These are phyloP conservation scores for Melanotaenia maccullochi DNA, from an alignment of 2,797 vertebrate species.

Conservation along the genomic window DNA sequence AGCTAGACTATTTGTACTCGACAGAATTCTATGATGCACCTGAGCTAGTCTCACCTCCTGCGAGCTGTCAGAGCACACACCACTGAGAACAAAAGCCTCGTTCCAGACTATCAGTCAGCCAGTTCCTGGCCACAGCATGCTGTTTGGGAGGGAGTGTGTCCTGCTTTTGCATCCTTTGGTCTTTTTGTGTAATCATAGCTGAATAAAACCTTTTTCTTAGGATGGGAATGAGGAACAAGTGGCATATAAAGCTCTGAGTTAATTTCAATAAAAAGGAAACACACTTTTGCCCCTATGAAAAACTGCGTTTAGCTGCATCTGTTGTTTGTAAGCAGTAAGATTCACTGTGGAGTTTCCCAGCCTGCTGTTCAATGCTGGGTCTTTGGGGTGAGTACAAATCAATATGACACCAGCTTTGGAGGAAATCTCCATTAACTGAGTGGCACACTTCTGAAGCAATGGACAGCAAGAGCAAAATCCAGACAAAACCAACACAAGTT, in stretches of 20 bases:
- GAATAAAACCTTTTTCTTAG: slow-evolving; percentile 21
- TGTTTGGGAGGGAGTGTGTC: slow-evolving; percentile 3
- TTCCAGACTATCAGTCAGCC: slow-evolving; percentile 42
- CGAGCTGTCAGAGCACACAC: slow-evolving; percentile 40
- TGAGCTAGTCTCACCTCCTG: slow-evolving; percentile 44
- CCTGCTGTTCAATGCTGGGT: neutral
- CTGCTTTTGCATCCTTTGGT: neutral
- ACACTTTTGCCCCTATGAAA: slow-evolving; percentile 3
- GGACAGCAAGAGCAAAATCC: neutral
- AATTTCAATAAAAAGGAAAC: slow-evolving; percentile 10
- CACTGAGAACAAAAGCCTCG: slow-evolving; percentile 52
- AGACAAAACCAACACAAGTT: neutral
- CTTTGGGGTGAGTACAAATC: slow-evolving; percentile 34
- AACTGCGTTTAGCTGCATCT: neutral
- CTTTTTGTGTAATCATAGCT: slow-evolving; percentile 20
- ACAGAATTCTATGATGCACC: slow-evolving; percentile 30
- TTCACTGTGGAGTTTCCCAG: slow-evolving; percentile 29
- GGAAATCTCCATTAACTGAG: slow-evolving; percentile 20
- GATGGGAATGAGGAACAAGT: slow-evolving; percentile 26
- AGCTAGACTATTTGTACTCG: slow-evolving; percentile 29
- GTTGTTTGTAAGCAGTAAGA: slow-evolving; percentile 16
- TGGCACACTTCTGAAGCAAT: slow-evolving; percentile 10
- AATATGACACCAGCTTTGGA: slow-evolving; percentile 17
- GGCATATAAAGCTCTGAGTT: slow-evolving; percentile 11
- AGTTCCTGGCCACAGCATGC: slow-evolving; percentile 12